phyloP scores from a whole-genome alignment of 2,888 invertebrate species.

The Phaonia tiefii region DNA sequence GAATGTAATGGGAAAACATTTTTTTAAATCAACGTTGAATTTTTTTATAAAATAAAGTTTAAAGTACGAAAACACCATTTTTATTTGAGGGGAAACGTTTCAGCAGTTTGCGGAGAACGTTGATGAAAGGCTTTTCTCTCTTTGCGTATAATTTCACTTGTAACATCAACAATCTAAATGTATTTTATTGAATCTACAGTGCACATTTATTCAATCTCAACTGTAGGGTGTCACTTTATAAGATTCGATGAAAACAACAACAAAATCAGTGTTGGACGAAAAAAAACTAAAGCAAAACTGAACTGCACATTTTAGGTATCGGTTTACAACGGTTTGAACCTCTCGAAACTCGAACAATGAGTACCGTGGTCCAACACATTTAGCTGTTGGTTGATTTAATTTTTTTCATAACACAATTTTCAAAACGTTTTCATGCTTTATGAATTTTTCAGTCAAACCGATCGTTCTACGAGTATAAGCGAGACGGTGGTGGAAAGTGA shows the following conservation, averaged over 20 bases:
- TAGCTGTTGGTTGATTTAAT: neutral
- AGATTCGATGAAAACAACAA: constrained; percentile 6
- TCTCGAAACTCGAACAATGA: constrained; percentile 23
- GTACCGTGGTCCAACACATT: neutral
- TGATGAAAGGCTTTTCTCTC: too few species aligned
- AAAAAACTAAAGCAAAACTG: constrained; percentile 33
- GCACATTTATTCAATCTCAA: too few species aligned
- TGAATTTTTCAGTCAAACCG: constrained; percentile 50
- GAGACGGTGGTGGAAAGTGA: neutral
- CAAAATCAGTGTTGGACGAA: constrained; percentile 15
- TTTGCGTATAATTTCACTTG: too few species aligned
- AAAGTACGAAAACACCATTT: too few species aligned
- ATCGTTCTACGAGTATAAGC: constrained; percentile 22
- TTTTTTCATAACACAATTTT: constrained; percentile 47
- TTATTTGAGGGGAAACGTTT: too few species aligned
- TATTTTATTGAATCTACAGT: too few species aligned
- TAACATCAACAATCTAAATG: too few species aligned
- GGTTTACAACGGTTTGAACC: constrained; percentile 51
- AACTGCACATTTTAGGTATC: constrained; percentile 50
- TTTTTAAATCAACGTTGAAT: too few species aligned
- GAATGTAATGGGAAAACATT: too few species aligned
- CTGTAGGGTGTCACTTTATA: too few species aligned
- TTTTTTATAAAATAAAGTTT: too few species aligned
- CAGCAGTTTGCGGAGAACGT: too few species aligned
- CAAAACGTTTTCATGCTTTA: constrained; percentile 62